phyloP scores from a whole-genome alignment of 1,140 invertebrate species.

The Aphelinus certus region DNA sequence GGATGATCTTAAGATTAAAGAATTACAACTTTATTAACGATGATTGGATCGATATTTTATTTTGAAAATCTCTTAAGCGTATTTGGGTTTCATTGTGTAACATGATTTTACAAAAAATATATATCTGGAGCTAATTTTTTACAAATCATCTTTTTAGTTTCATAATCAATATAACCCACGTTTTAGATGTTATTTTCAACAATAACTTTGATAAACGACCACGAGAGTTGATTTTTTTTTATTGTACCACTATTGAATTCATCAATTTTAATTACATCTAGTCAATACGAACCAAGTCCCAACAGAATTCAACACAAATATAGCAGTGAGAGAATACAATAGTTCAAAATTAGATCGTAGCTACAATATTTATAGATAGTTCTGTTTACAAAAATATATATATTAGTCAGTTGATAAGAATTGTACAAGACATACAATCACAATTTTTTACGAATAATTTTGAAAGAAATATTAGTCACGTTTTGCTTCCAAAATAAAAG shows the following conservation, averaged over 20 bases:
- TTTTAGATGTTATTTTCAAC: no score
- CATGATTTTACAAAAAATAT: no score
- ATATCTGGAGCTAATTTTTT: no score
- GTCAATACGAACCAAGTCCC: no score
- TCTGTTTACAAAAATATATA: constrained; percentile 5
- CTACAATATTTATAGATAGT: background rate
- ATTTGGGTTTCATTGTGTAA: background rate
- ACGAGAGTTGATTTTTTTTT: no score
- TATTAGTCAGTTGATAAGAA: constrained; percentile 3
- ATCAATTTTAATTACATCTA: no score
- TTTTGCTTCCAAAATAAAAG: background rate
- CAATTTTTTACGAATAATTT: background rate
- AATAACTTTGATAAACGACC: no score
- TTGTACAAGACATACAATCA: constrained; percentile 1
- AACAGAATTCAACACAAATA: no score
- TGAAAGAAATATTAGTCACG: constrained; percentile 5
- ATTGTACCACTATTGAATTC: no score
- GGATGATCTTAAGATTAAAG: no score
- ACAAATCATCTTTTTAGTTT: no score
- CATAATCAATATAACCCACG: no score
- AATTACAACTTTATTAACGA: constrained; percentile 1
- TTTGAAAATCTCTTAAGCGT: constrained; percentile 9
- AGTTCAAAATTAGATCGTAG: background rate
- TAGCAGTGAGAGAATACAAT: background rate
- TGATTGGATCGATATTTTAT: constrained; percentile 14